Base-by-base conservation (phyloP, 2,113 vertebrate genomes). In the Limnothrissa miodon region DNA sequence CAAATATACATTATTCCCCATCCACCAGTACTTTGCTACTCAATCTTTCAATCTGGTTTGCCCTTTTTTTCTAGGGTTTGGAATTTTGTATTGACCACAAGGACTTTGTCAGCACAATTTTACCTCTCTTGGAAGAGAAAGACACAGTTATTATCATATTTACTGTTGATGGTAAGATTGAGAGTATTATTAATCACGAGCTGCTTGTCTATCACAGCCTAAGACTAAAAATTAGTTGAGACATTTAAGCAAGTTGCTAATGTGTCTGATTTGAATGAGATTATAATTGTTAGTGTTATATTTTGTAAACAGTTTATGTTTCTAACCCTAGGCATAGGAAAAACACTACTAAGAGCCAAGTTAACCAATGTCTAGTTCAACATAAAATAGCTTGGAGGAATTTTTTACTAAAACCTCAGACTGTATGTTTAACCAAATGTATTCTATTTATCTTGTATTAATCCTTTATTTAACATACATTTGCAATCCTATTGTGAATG, bases 131-230 rank as follows among this genome's bases (percentile, higher is more conserved):
- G 3, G 89, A 19, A 0, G 92, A 94, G 78, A 82, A 62, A 5
- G 95, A 96, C 87, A 90, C 90, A 0, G 89, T 96, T n/a, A 84
- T 96, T 25, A 95, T 96, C 78, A 79, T 95, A 80, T 96, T 94
- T 81, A 93, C 92, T 0, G 85, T 92, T 39, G 90, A 90, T 19
- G 92, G 96, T 96, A 87, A 94, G 93, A 39, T 5, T 4, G 19
- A 51, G 45, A 45, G 29, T 80, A 0, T 10, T 1, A 21, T 74
- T 74, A 36, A 3, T 36, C 29, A 36, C 2, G 5, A 74, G 13
- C 66, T 42, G 29, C 4, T 8, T 56, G 13, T 17, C 3, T 36
- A 21, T 3, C 51, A 56, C 17, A 29, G 21, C 19, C 19, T 56
- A 51, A 51, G 15, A 51, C 48, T 51, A 51, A 1, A 53, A 53